Evolutionary conservation across 2,888 invertebrate genomes (phyloP).

Genomic region (Drymonia ruficornis): DNA sequence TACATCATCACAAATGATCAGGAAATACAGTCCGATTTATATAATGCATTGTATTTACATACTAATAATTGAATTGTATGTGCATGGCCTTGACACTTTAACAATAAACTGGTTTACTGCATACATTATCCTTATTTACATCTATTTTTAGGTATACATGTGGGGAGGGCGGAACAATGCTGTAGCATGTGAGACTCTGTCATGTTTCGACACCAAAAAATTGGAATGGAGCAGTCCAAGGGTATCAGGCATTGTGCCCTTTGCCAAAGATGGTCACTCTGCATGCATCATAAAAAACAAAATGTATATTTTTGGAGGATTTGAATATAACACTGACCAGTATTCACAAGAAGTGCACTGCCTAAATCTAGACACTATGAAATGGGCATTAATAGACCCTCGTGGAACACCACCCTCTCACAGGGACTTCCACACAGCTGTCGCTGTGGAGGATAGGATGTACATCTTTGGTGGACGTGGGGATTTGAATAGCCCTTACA

Average conservation of each 20-base stretch:
- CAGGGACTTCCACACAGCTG: slow-evolving; percentile 95
- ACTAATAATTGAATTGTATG: neutral
- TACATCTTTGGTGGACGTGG: slow-evolving; percentile 96
- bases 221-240: slow-evolving; percentile 87
- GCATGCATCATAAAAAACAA: slow-evolving; percentile 91
- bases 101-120: neutral
- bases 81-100: neutral
- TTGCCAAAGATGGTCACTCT: slow-evolving; percentile 95
- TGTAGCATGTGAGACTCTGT: slow-evolving; percentile 91
- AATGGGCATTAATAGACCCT: slow-evolving; percentile 88
- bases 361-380: slow-evolving; percentile 89
- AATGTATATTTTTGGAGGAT: slow-evolving; percentile 97
- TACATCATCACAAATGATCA: neutral
- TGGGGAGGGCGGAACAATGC: slow-evolving; percentile 97
- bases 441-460: slow-evolving; percentile 91
- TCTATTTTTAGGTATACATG: slow-evolving; percentile 86
- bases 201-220: slow-evolving; percentile 91
- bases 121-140: slow-evolving; percentile 5
- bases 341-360: slow-evolving; percentile 92
- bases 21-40: neutral
- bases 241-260: slow-evolving; percentile 89
- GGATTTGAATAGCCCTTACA: slow-evolving; percentile 84
- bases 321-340: slow-evolving; percentile 92
- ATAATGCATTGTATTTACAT: neutral
- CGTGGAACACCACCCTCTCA: slow-evolving; percentile 88